These are phyloP conservation scores for Sciurus carolinensis DNA, from an alignment of 2,797 vertebrate species.

Conservation along the genomic window DNA sequence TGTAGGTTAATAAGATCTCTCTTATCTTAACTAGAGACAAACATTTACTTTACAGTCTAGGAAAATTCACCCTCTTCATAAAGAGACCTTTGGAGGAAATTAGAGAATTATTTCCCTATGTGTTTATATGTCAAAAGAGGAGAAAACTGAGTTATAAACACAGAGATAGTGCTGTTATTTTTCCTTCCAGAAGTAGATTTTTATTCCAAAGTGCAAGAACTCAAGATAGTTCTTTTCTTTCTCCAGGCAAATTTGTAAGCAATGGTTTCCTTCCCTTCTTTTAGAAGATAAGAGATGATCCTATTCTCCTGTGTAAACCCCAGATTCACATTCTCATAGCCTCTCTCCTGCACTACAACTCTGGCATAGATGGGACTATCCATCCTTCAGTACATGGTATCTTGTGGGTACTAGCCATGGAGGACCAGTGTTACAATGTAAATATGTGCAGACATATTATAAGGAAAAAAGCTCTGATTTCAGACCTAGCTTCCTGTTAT, in stretches of 20 bases:
- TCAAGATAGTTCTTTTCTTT: background rate
- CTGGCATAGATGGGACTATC: background rate
- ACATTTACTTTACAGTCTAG: background rate
- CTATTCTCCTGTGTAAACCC: background rate
- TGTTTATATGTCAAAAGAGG: background rate
- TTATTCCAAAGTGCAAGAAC: background rate
- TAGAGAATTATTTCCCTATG: background rate
- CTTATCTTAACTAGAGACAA: background rate
- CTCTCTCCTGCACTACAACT: background rate
- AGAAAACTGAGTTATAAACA: background rate
- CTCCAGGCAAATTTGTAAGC: background rate
- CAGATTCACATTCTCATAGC: background rate
- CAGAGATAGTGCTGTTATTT: background rate
- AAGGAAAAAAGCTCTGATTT: background rate
- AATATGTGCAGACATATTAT: background rate
- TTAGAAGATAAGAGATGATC: background rate
- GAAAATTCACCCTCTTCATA: background rate
- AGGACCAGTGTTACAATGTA: too few species aligned
- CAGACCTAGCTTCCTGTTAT: background rate
- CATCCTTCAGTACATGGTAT: background rate
- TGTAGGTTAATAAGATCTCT: background rate
- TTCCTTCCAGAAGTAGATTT: background rate
- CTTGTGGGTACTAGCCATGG: background rate
- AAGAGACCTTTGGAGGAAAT: background rate
- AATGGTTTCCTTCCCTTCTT: background rate